Percentiles rank a stretch among this genome's conserved stretches.
phyloP scores from a whole-genome alignment of 2,888 invertebrate genomes.

The Isoperla grammatica region DNA sequence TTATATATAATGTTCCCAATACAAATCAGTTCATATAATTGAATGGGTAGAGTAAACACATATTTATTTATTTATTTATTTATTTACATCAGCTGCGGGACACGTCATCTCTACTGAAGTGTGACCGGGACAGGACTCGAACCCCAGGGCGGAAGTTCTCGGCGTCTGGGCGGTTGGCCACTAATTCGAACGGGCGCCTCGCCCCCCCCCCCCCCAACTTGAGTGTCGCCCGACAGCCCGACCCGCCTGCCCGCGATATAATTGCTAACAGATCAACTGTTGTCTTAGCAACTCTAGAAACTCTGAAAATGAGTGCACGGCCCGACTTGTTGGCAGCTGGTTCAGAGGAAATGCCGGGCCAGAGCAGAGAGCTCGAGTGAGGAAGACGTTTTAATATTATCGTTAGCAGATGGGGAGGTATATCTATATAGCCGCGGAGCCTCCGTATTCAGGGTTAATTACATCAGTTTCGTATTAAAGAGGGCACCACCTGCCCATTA shows the following conservation, averaged over 20 bases:
- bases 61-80: too few relatives aligned
- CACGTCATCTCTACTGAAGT: too few relatives aligned
- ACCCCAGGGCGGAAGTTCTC: background rate
- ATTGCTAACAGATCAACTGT: conserved; percentile 23
- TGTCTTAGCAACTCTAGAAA: conserved; percentile 22
- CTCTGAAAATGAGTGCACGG: conserved; percentile 1
- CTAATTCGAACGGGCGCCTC: conserved; percentile 15
- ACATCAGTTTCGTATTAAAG: background rate
- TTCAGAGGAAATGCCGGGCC: conserved; percentile 6
- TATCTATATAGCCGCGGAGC: too few relatives aligned
- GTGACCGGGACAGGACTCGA: too few relatives aligned
- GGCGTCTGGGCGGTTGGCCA: conserved; percentile 5
- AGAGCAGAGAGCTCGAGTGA: too few relatives aligned
- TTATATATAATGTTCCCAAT: too few relatives aligned
- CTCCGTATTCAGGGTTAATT: background rate
- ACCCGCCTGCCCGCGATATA: conserved; percentile 12
- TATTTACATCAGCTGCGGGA: too few relatives aligned
- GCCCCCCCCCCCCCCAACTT: too few relatives aligned
- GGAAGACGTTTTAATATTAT: too few relatives aligned
- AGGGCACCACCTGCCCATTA: conserved; percentile 8
- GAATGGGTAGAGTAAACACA: too few relatives aligned
- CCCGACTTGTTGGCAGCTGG: conserved; percentile 7
- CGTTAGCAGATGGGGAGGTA: too few relatives aligned
- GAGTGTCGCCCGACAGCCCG: conserved; percentile 3
- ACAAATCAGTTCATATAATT: too few relatives aligned